Evolutionary conservation across 2,888 invertebrate genomes (phyloP).

Genomic region (Microplitis deprimator): DNA sequence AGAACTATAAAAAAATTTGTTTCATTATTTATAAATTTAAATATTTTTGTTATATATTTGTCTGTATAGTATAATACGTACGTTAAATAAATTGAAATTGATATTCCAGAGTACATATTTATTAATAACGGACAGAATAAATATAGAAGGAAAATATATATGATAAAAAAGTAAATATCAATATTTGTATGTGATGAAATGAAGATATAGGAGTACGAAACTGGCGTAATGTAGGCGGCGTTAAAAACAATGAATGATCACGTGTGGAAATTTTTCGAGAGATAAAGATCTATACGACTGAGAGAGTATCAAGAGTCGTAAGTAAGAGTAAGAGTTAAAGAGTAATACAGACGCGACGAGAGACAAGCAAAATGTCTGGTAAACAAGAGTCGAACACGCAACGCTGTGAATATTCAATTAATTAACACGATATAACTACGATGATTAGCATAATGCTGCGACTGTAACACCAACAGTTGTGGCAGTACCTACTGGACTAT

Average conservation of each 20-base stretch:
- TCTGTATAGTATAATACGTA: too few relatives aligned
- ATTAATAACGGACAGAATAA: background rate
- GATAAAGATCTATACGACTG: conserved; percentile 19
- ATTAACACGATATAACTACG: conserved; percentile 53
- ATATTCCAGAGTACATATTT: background rate
- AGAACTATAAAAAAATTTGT: too few relatives aligned
- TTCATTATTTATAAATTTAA: background rate
- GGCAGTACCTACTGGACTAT: background rate
- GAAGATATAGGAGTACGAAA: conserved; percentile 25
- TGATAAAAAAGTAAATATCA: conserved; percentile 7
- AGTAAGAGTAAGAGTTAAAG: conserved; percentile 1
- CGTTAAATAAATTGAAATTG: background rate
- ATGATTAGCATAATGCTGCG: conserved; percentile 52
- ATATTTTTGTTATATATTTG: background rate
- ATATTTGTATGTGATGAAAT: conserved; percentile 17
- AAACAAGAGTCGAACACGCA: conserved; percentile 45
- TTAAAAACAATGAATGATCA: conserved; percentile 21
- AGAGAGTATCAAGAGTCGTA: conserved; percentile 17
- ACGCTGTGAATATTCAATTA: conserved; percentile 56
- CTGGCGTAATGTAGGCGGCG: conserved; percentile 17
- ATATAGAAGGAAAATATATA: background rate
- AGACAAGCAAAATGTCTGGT: conserved; percentile 49
- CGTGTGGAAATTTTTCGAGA: conserved; percentile 35
- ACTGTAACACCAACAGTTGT: background rate
- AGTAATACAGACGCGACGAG: conserved; percentile 31